Base-by-base conservation (phyloP, 2,888 invertebrate genomes). In the Rhagonycha lutea region DNA sequence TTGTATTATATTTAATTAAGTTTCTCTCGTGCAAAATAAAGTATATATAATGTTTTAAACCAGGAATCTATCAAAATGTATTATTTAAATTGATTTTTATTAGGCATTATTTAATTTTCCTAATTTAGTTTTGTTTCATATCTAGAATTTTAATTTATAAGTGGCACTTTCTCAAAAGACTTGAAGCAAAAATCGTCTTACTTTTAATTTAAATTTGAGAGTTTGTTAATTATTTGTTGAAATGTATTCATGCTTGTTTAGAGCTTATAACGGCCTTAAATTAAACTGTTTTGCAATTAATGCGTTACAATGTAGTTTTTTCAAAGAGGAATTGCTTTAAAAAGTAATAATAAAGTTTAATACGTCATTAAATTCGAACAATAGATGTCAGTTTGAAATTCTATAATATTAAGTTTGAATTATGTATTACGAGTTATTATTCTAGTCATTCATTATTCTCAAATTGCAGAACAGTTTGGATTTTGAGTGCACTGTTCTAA, bases 401-500 rank as follows among this genome's bases (percentile, higher is more conserved):
- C 47, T 47, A 47, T 47, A 47, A 65, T 65, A 65, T 65, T 65
- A 65, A 65, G 63, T 65, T 65, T 65, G 63, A 65, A 65, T 65
- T 65, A 24, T 23, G 63, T 65, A 65, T 65, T 65, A 65, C 23
- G 63, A n/a, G 23, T 65, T 65, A 65, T 24, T 23, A 65, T 65
- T 65, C 63, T 23, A 65, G 63, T 65, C 63, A 65, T 65, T 65
- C 26, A 65, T 65, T 65, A 65, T 65, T 65, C 63, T 24, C 63
- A 65, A 65, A 65, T 65, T 65, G 63, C 62, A 18, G 67, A 67
- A 63, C 69, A 61, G 70, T 69, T 70, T 67, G 61, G 67, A 74
- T 74, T 74, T 70, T 67, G 60, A 74, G 70, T 65, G 74, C 68
- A 69, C 70, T 67, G 65, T 71, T 70, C 68, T 72, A 75, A 75